Evolutionary conservation across 2,888 invertebrate genomes (phyloP), one percentile per base, ranked within the genome.

Genomic region (Keiferia lycopersicella): DNA sequence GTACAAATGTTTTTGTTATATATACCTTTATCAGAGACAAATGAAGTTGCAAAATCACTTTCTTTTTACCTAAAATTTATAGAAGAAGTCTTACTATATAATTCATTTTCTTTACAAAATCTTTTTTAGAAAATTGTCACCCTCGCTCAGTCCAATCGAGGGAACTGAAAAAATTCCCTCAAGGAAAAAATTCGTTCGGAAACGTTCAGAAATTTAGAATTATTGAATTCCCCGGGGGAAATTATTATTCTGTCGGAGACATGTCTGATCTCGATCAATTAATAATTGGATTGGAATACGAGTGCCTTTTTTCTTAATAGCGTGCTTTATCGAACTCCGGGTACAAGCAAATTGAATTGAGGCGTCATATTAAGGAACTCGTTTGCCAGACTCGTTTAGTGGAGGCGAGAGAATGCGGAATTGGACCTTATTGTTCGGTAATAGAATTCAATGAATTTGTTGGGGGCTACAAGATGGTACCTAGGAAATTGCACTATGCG

Each of bases 241-340:
- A 76, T 80, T 75, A 81, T 80, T 77, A 78, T 77, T 73, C 80
- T 81, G 82, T 80, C 80, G 80, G 66, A 63, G 72, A 68, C 83
- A 81, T 71, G 68, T 72, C 72, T 68, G 66, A 63, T 66, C 63
- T 56, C 68, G 74, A 79, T 81, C 83, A 83, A 84, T 84, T 84
- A 82, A 75, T 80, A 80, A 81, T 79, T 75, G 77, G 73, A 78
- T 76, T 71, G 71, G 69, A 63, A 73, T 72, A 72, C 82, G 80
- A 79, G 76, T 74, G 81, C 81, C 86, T 84, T 85, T n/a, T 84
- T 86, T 84, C 83, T 78, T 84, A 83, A 84, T 84, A 76, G 81
- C 56, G 68, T 64, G 68, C 65, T 71, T 71, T 75, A 75, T 66
- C 60, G 76, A 75, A 77, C 68, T 73, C 73, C 72, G 72, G 66